phyloP scores from a whole-genome alignment of 2,888 invertebrate species.

The Lordiphosa andalusiaca region DNA sequence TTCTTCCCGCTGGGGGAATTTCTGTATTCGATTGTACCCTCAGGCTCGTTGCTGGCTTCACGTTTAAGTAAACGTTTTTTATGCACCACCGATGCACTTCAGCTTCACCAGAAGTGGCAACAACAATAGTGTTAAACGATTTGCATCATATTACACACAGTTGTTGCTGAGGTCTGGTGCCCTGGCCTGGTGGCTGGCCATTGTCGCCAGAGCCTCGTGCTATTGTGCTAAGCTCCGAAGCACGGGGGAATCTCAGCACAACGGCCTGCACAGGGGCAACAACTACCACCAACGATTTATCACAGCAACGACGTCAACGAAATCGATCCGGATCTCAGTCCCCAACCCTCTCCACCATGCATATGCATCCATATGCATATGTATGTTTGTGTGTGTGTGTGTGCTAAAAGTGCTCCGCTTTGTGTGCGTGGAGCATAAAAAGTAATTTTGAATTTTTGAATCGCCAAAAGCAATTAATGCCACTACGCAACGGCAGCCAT shows the following conservation, averaged over 20 bases:
- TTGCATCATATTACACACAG: slow-evolving; percentile 70
- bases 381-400: slow-evolving; percentile 13
- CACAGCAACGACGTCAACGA: slow-evolving; percentile 68
- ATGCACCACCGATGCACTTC: slow-evolving; percentile 61
- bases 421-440: slow-evolving; percentile 61
- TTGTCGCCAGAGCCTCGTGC: slow-evolving; percentile 59
- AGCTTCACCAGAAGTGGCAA: slow-evolving; percentile 10
- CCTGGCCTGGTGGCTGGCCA: slow-evolving; percentile 52
- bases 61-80: slow-evolving; percentile 55
- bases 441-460: slow-evolving; percentile 74
- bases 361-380: slow-evolving; percentile 4
- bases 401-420: slow-evolving; percentile 21
- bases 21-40: slow-evolving; percentile 13
- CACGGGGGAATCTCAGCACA: slow-evolving; percentile 9
- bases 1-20: slow-evolving; percentile 1
- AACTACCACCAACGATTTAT: slow-evolving; percentile 64
- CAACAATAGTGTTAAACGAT: slow-evolving; percentile 72
- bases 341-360: slow-evolving; percentile 12
- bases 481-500: slow-evolving; percentile 65
- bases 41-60: slow-evolving; percentile 21
- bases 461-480: slow-evolving; percentile 75
- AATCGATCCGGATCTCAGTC: slow-evolving; percentile 68
- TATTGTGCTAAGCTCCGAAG: slow-evolving; percentile 58
- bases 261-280: slow-evolving; percentile 17
- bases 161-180: slow-evolving; percentile 45